Evolutionary conservation across 2,797 vertebrate genomes (phyloP).

Genomic region (Onychomys torridus): DNA sequence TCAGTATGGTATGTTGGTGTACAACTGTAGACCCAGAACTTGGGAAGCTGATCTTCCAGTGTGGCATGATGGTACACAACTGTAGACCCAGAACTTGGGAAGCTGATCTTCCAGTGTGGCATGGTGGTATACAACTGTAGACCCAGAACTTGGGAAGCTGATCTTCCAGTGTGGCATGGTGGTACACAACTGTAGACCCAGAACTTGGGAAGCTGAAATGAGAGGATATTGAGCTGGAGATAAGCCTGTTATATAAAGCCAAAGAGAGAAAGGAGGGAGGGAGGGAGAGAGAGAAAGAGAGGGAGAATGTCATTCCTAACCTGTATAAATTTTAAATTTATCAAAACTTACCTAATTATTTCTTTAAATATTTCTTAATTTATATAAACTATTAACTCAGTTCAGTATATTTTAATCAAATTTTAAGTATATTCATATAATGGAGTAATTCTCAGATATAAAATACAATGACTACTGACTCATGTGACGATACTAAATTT

Average conservation of each 20-base stretch:
- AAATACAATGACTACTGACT: background rate
- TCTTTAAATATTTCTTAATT: conserved; percentile 36
- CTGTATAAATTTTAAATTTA: background rate
- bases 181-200: background rate
- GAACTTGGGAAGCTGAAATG: no score
- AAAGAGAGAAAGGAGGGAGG: no score
- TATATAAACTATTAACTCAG: background rate
- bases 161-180: no score
- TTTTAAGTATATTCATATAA: background rate
- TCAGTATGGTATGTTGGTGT: background rate
- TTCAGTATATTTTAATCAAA: conserved; percentile 32
- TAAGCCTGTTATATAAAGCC: background rate
- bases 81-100: no score
- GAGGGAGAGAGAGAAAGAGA: background rate
- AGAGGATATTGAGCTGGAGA: background rate
- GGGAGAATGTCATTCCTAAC: background rate
- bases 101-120: no score
- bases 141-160: no score
- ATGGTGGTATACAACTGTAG: no score
- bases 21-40: no score
- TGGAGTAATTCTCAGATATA: background rate
- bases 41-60: no score
- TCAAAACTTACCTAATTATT: background rate
- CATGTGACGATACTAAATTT: background rate
- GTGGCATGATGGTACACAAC: background rate